A percentile compares a stretch with the other conserved stretches of the same genome.
Conservation (phyloP, 2,113 vertebrate species). For the Pteronura brasiliensis region DNA sequence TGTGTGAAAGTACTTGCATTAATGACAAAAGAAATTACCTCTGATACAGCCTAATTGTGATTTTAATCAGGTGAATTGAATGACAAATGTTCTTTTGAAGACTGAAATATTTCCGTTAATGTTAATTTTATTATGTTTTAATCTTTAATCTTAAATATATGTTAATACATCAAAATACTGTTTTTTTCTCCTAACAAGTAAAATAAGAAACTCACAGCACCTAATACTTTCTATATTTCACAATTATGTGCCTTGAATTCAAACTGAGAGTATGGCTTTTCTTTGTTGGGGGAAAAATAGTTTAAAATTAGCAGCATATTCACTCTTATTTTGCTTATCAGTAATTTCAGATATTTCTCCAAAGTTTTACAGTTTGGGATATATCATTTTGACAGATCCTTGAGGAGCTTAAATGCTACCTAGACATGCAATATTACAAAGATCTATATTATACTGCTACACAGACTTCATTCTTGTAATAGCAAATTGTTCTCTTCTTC, state of each 20-base stretch:
- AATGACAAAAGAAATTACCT: too few relatives aligned
- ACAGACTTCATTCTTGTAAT: background rate
- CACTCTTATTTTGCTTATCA: background rate
- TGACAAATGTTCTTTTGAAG: too few relatives aligned
- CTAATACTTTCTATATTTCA: background rate
- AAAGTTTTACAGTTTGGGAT: background rate
- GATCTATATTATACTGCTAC: background rate
- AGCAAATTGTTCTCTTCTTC: background rate
- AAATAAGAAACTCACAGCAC: background rate
- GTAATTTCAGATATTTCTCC: constrained; percentile 3
- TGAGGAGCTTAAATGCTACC: background rate
- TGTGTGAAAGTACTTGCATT: too few relatives aligned
- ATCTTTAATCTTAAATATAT: too few relatives aligned
- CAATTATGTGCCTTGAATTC: background rate
- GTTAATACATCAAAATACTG: too few relatives aligned
- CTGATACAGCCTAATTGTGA: too few relatives aligned
- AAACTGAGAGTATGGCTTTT: background rate
- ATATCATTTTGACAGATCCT: background rate
- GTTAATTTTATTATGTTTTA: too few relatives aligned
- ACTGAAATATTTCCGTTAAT: too few relatives aligned
- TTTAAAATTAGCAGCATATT: background rate
- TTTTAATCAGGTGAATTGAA: too few relatives aligned
- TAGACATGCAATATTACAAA: background rate
- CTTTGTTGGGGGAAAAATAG: background rate
- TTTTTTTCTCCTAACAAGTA: background rate